These are phyloP conservation scores for human (Homo sapiens) DNA, from an alignment of 2,113 vertebrate genomes.

Conservation along the genomic window DNA sequence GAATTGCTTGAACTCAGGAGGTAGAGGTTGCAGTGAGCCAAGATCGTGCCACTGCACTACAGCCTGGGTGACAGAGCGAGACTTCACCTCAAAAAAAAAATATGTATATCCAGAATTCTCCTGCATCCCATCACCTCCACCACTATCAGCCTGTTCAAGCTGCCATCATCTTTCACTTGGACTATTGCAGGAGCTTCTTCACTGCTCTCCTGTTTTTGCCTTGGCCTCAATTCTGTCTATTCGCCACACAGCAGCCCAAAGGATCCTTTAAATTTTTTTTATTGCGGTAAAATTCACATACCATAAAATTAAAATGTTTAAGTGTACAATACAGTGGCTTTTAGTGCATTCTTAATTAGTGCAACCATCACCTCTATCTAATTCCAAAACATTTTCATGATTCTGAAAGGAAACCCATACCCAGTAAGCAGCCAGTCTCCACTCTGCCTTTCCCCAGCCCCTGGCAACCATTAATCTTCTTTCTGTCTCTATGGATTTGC, in stretches of 20 bases:
- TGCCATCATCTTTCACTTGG: too few relatives aligned
- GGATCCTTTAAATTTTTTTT: background rate
- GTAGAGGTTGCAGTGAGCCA: too few relatives aligned
- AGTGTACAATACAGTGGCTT: background rate
- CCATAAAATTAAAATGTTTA: background rate
- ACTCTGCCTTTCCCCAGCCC: background rate
- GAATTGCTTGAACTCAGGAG: too few relatives aligned
- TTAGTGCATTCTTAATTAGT: background rate
- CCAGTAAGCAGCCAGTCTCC: background rate
- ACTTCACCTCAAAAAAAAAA: too few relatives aligned
- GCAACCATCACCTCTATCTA: background rate
- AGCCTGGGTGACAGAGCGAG: too few relatives aligned
- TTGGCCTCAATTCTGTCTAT: background rate
- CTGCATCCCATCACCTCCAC: background rate
- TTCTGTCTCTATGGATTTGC: background rate
- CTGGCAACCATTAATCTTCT: background rate
- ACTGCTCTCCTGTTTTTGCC: fast-evolving
- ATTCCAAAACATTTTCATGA: background rate
- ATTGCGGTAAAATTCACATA: background rate
- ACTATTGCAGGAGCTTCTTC: background rate
- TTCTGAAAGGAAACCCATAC: background rate
- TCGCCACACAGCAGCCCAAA: background rate
- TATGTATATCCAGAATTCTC: background rate
- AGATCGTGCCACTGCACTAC: too few relatives aligned
- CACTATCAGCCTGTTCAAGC: background rate